Percentiles rank a stretch among this genome's conserved stretches.
Conservation (phyloP, 2,797 vertebrate species). For the Hippopotamyrus pictus region DNA sequence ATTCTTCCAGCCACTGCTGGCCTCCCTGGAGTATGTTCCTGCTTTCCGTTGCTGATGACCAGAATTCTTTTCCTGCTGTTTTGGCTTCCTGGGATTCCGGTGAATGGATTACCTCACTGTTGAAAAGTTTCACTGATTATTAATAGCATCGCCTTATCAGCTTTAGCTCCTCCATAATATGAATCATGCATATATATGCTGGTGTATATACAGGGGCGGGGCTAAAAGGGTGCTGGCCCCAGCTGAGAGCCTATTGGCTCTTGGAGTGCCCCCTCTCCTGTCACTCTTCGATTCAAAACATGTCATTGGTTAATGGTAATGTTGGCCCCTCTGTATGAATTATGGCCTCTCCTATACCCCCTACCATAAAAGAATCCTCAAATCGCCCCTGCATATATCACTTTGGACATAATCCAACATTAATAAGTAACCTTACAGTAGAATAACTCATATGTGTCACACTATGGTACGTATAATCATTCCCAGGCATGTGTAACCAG, state of each 20-base stretch:
- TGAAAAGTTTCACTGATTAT: neutral
- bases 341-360: neutral
- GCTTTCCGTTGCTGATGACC: neutral
- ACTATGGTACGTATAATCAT: neutral
- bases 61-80: neutral
- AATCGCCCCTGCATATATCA: neutral
- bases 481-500: neutral
- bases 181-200: neutral
- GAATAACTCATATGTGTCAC: neutral
- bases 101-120: neutral
- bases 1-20: neutral
- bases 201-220: neutral
- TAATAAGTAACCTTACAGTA: neutral
- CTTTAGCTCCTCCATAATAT: neutral
- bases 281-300: neutral
- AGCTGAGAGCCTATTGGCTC: neutral
- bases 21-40: neutral
- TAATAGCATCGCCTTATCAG: neutral
- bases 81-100: neutral
- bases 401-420: neutral
- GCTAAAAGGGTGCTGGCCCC: neutral
- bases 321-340: neutral
- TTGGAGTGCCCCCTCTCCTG: neutral
- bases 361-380: neutral
- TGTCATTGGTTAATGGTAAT: neutral